phyloP scores from a whole-genome alignment of 2,113 vertebrate genomes.

The Scomber colias region DNA sequence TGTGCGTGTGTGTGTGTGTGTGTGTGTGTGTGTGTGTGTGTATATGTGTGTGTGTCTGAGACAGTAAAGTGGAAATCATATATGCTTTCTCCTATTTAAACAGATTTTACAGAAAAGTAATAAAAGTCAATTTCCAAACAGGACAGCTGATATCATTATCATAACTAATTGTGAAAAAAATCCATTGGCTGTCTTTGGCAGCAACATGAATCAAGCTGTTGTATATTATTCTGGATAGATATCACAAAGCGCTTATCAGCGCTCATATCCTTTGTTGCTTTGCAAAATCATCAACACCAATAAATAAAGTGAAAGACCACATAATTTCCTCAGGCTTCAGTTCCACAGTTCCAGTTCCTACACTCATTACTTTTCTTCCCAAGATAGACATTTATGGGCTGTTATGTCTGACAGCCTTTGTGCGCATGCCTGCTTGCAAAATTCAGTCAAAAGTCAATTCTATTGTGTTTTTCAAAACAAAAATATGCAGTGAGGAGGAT shows the following conservation, averaged over 20 bases:
- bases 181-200: slow-evolving; percentile 56
- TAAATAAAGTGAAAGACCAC: slow-evolving; percentile 65
- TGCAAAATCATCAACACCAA: slow-evolving; percentile 63
- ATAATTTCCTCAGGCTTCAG: slow-evolving; percentile 40
- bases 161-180: slow-evolving; percentile 26
- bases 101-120: slow-evolving; percentile 33
- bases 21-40: neutral
- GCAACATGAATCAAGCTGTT: slow-evolving; percentile 58
- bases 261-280: slow-evolving; percentile 59
- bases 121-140: slow-evolving; percentile 21
- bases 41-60: neutral
- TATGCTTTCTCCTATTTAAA: neutral
- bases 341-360: slow-evolving; percentile 41
- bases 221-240: slow-evolving; percentile 74
- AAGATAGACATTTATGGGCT: slow-evolving; percentile 28
- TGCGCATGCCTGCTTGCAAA: slow-evolving; percentile 2
- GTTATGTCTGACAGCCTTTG: slow-evolving; percentile 11
- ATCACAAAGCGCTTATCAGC: slow-evolving; percentile 61
- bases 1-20: neutral
- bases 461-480: neutral
- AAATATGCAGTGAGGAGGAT: neutral
- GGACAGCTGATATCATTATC: slow-evolving; percentile 33
- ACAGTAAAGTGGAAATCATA: neutral
- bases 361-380: slow-evolving; percentile 36
- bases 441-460: neutral